These are phyloP conservation scores for Laspeyria flexula DNA, from an alignment of 2,888 invertebrate genomes.

Conservation along the genomic window DNA sequence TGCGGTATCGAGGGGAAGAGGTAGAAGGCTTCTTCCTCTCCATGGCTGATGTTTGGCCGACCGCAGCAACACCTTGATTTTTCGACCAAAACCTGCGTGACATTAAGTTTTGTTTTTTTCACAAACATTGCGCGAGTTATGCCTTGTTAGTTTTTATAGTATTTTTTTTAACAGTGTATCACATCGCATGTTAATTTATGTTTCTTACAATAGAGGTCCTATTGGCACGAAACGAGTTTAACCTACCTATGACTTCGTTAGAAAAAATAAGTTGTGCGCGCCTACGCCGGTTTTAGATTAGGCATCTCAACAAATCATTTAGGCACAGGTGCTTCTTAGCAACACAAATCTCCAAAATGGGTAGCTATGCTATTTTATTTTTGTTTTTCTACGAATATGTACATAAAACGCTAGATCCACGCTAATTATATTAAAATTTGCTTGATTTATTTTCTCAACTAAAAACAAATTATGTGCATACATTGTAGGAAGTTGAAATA, in stretches of 20 bases:
- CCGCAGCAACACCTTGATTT: conserved; percentile 73
- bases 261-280: conserved; percentile 26
- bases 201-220: conserved; percentile 30
- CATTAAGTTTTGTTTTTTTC: conserved; percentile 33
- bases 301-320: conserved; percentile 22
- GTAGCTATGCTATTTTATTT: neutral
- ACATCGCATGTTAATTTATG: conserved; percentile 36
- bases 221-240: conserved; percentile 31
- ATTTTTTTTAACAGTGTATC: conserved; percentile 26
- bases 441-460: neutral
- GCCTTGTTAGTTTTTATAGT: conserved; percentile 36
- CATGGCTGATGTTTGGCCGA: conserved; percentile 46
- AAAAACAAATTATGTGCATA: conserved; percentile 1
- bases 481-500: neutral
- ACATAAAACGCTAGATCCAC: neutral
- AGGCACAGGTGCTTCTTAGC: conserved; percentile 12
- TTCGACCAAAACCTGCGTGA: conserved; percentile 62
- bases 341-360: conserved; percentile 12
- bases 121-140: conserved; percentile 25
- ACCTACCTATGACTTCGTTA: conserved; percentile 20
- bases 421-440: neutral
- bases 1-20: conserved; percentile 47
- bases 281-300: conserved; percentile 26
- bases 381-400: neutral
- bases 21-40: conserved; percentile 41